Base-by-base conservation (phyloP, 2,888 invertebrate species). In the Diarsia brunnea region DNA sequence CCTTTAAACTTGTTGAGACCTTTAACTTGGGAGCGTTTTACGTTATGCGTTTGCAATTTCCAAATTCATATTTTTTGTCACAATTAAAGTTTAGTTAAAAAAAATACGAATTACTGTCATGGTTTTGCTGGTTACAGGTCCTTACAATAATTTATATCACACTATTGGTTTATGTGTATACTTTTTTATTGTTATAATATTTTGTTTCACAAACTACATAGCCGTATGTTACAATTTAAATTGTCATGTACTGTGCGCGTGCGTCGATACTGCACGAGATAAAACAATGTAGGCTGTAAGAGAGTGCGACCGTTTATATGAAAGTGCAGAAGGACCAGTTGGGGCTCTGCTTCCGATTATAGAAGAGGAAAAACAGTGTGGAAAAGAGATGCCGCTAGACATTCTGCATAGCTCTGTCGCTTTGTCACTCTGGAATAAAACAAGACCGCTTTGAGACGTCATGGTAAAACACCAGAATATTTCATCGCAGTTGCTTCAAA, bases 281-380 rank as follows among this genome's bases (percentile, higher is more conserved):
- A 90, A 86, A 84, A 88, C 84, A 89, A 92, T 89, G 90, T 91
- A 89, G 90, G 91, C 82, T 89, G 89, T 82, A 90, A 75, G 89
- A 91, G 89, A 90, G 89, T 87, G 84, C 69, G 70, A 60, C 61
- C 31, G 58, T 58, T 49, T 16, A 16, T 19, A 73, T 16, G 43
- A 73, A 77, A 61, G 51, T 7, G 43, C 64, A 81, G 70, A 77
- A 85, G 78, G n/a, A 47, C 47, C 38, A 69, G 43, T 47, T 16
- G 0, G 0, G 12, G 1, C 11, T 0, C 11, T 38, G 19, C 8
- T 4, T 10, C 38, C 0, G 5, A 21, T 2, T 8, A 49, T 7
- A 49, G 21, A 49, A 38, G 3, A 31, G 31, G 31, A 31, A 31
- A 31, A 31, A 31, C 31, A 31, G 31, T 31, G 31, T 31, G 31